A percentile compares a stretch with the other conserved stretches of the same genome.
Conservation (phyloP, 1,140 invertebrate genomes). For the Trichonephila clavipes region DNA sequence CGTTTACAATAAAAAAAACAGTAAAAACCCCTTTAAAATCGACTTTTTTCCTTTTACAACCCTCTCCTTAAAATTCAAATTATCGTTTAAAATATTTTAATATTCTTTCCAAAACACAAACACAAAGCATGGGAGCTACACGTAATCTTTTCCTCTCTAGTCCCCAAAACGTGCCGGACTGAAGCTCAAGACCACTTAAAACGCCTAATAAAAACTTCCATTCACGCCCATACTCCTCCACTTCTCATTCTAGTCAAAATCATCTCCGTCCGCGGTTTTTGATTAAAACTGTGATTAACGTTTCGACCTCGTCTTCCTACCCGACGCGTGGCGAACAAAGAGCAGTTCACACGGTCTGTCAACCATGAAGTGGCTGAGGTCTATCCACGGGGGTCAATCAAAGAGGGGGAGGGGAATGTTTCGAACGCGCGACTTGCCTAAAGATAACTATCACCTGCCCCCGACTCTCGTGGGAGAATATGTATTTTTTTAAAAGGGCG, state of each 20-base stretch:
- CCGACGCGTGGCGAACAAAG: background rate
- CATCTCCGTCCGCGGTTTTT: background rate
- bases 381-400: background rate
- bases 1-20: too few species aligned
- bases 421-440: background rate
- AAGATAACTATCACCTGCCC: constrained; percentile 61
- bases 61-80: background rate
- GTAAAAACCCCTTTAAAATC: too few species aligned
- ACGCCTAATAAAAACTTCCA: constrained; percentile 31
- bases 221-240: background rate
- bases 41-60: background rate
- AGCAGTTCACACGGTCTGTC: background rate
- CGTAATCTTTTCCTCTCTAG: background rate
- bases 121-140: background rate
- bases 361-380: constrained; percentile 50
- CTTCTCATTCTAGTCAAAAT: background rate
- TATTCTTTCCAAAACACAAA: background rate
- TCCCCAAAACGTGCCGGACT: background rate
- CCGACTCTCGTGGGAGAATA: constrained; percentile 36
- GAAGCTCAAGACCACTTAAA: background rate
- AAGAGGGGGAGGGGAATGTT: background rate
- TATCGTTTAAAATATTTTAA: constrained; percentile 5
- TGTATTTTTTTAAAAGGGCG: constrained; percentile 29
- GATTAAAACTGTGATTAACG: constrained; percentile 69
- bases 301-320: constrained; percentile 60